Conservation (phyloP, 2,113 vertebrate species). For the Rhegmatorhina hoffmannsi region DNA sequence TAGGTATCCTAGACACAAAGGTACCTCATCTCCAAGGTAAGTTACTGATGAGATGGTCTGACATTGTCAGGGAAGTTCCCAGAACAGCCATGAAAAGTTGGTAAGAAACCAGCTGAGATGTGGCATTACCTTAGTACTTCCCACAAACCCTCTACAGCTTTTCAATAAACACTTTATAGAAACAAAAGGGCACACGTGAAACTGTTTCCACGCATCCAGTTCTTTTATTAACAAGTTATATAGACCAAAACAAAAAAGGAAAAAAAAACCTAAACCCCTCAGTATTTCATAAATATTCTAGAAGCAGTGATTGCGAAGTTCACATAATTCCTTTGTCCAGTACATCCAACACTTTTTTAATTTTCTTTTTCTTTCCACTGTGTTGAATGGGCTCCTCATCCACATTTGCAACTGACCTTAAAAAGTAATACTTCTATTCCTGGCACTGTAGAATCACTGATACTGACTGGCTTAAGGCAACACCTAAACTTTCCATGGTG, state of each 20-base stretch:
- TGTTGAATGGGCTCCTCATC: neutral
- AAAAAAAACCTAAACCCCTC: neutral
- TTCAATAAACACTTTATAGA: neutral
- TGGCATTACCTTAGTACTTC: neutral
- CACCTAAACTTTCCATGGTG: neutral
- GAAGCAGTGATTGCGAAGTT: neutral
- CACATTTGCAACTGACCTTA: neutral
- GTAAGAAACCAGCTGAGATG: neutral
- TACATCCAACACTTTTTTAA: neutral
- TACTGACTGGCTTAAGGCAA: neutral
- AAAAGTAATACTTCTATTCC: neutral
- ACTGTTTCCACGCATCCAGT: neutral
- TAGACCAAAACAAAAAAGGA: neutral
- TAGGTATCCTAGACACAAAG: neutral
- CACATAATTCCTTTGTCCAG: neutral
- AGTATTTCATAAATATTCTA: neutral
- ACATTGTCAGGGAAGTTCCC: neutral
- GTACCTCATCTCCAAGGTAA: neutral
- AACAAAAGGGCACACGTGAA: neutral
- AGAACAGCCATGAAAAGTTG: rapidly evolving
- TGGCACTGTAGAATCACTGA: neutral
- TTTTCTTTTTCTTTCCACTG: neutral
- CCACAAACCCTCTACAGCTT: neutral
- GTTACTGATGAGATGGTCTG: neutral
- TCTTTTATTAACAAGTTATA: neutral